Evolutionary conservation across 2,888 invertebrate species (phyloP), one percentile per base, ranked within the genome.

Genomic region (Pteria penguin): DNA sequence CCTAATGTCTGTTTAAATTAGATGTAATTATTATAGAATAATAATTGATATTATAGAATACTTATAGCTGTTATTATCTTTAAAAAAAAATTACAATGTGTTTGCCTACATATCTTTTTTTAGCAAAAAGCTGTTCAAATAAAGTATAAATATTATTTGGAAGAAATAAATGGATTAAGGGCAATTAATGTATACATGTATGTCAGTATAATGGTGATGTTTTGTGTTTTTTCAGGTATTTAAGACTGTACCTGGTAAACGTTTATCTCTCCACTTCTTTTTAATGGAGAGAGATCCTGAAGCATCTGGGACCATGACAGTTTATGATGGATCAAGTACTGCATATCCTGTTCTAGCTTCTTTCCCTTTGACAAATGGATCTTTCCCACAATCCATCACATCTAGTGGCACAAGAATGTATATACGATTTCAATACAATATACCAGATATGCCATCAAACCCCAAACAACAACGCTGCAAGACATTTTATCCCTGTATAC

Each of bases 251-350:
- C 11, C 33, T 26, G 76, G 72, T 4, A 96, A 97, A 87, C 95
- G 96, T 2, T 92, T 98, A 36, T 98, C 98, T 0, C 93, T 98
- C 58, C 96, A 96, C 88, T 96, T 98, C 88, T 94, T 97, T 68
- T 95, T 96, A 91, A 95, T 97, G 90, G 94, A 95, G 76, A 95
- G 96, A 18, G 92, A 92, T 68, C 86, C 88, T 2, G 82, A 84
- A 22, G 95, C 95, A 86, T 96, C 96, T 86, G 96, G 88, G 0
- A 79, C 61, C 2, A 83, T 92, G 26, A 84, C 82, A 4, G 78
- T 92, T 14, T 84, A 81, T 54, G 91, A 92, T 62, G 87, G 85
- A 3, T 60, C 75, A 0, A 61, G 75, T n/a, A 3, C 8, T 0
- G 11, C 18, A 3, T 95, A 96, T 84, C 95, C 95, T 83, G 92